Conservation (phyloP, 2,797 vertebrate genomes). For the Discoglossus pictus region DNA sequence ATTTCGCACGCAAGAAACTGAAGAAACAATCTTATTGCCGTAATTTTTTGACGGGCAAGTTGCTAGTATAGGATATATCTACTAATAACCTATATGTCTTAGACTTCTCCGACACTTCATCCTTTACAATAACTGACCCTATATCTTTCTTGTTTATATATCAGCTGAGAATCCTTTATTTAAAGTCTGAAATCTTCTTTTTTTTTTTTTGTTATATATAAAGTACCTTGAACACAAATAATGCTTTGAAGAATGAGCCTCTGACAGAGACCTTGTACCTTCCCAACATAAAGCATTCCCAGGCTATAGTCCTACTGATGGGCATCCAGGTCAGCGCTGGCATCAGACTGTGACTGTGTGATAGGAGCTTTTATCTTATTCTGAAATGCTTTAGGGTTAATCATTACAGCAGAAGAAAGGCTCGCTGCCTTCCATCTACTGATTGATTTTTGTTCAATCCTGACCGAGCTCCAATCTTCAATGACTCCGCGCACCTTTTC, state of each 20-base stretch:
- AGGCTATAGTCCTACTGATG: slow-evolving; percentile 51
- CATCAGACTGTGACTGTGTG: slow-evolving; percentile 52
- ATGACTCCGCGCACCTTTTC: slow-evolving; percentile 30
- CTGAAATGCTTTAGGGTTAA: slow-evolving; percentile 61
- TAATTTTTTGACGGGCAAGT: too few species aligned
- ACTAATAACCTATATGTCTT: too few species aligned
- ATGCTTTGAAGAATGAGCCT: slow-evolving; percentile 52
- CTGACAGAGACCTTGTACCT: slow-evolving; percentile 43
- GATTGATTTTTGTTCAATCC: slow-evolving; percentile 59
- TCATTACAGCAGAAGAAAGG: slow-evolving; percentile 60
- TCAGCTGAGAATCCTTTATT: too few species aligned
- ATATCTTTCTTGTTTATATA: too few species aligned
- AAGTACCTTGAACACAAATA: slow-evolving; percentile 38
- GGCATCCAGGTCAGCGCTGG: slow-evolving; percentile 63
- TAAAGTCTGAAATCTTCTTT: too few species aligned
- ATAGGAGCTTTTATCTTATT: slow-evolving; percentile 67
- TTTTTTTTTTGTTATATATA: slow-evolving; percentile 1
- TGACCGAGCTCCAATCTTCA: slow-evolving; percentile 43
- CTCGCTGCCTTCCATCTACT: slow-evolving; percentile 58
- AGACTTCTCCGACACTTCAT: too few species aligned
- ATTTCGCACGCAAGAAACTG: too few species aligned
- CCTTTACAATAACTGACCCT: too few species aligned
- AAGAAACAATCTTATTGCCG: too few species aligned
- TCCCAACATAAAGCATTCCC: slow-evolving; percentile 61
- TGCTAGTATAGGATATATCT: too few species aligned